phyloP scores from a whole-genome alignment of 2,797 vertebrate species.

The Gastrophryne carolinensis region DNA sequence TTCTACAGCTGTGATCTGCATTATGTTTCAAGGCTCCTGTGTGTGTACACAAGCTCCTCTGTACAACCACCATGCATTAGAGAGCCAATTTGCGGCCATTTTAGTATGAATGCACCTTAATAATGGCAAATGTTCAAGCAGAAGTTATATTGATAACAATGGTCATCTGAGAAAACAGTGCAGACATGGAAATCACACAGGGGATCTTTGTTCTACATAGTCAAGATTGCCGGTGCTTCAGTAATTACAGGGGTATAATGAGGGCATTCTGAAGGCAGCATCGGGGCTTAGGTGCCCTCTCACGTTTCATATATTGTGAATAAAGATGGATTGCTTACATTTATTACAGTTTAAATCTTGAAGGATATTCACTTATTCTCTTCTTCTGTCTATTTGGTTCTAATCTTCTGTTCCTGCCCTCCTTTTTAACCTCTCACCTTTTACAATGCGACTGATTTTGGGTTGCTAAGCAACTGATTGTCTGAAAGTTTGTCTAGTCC shows the following conservation, averaged over 20 bases:
- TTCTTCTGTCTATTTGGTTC: slow-evolving; percentile 28
- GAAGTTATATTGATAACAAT: slow-evolving; percentile 1
- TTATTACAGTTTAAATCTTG: slow-evolving; percentile 42
- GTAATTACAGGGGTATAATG: slow-evolving; percentile 47
- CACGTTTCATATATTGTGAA: slow-evolving; percentile 33
- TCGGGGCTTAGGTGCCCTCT: slow-evolving; percentile 1
- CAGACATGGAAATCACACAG: slow-evolving; percentile 17
- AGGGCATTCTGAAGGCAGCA: slow-evolving; percentile 35
- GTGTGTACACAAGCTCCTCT: neutral
- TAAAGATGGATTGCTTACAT: slow-evolving; percentile 49
- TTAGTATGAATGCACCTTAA: neutral
- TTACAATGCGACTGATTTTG: slow-evolving; percentile 39
- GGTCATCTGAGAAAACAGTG: slow-evolving; percentile 1
- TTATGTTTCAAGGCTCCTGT: too few relatives aligned
- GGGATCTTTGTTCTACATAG: slow-evolving; percentile 34
- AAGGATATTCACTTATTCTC: slow-evolving; percentile 40
- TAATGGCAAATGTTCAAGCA: slow-evolving; percentile 10
- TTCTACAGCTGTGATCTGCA: too few relatives aligned
- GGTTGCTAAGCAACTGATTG: slow-evolving; percentile 50
- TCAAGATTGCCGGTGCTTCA: slow-evolving; percentile 8
- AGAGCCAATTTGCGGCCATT: neutral
- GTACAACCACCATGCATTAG: neutral
- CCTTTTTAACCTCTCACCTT: slow-evolving; percentile 43
- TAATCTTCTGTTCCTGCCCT: slow-evolving; percentile 44
- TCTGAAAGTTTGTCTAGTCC: slow-evolving; percentile 27